Evolutionary conservation across 2,888 invertebrate species (phyloP), one percentile per base, ranked within the genome.

Genomic region (Micoletzkya japonica): DNA sequence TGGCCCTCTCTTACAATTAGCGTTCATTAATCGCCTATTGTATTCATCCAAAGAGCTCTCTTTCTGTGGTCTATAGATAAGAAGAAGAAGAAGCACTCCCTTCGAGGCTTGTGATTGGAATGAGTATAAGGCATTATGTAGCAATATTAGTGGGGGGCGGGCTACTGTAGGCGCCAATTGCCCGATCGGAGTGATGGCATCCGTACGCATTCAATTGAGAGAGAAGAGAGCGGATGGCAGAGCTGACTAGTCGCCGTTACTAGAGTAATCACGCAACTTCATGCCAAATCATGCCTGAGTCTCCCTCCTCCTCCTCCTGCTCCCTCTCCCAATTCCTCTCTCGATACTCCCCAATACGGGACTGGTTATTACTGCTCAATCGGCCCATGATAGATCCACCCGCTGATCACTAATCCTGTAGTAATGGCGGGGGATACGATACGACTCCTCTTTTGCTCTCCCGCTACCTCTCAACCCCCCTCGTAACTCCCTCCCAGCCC

Each of bases 311-410:
- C 36, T 28, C 32, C 32, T 26, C 28, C n/a, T 56, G 32, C 32
- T 34, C 2, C 36, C 36, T 32, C 58, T 14, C 26, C 28, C 26
- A 3, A 24, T 39, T 17, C 20, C 39, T 28, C 1, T 59, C 26
- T 26, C 54, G n/a, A 24, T 54, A 24, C 59, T 39, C 39, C 44
- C 59, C 39, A 59, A 37, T 59, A 59, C 59, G 39, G 59, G 59
- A 59, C 44, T 59, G 59, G n/a, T n/a, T n/a, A n/a, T n/a, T n/a
- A n/a, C 44, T 59, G 44, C 59, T 59, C 59, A 59, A 59, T 59
- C 24, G 59, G 7, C 32, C n/a, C 28, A 3, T 4, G 54, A 34
- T 10, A 39, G 10, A n/a, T n/a, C n/a, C n/a, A n/a, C 26, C 57
- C 26, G 24, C n/a, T 32, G 6, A 2, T 10, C 28, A 6, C n/a